Base-by-base conservation (phyloP, 92 coral and sea anemone genomes). In the Bergia puertoricense region DNA sequence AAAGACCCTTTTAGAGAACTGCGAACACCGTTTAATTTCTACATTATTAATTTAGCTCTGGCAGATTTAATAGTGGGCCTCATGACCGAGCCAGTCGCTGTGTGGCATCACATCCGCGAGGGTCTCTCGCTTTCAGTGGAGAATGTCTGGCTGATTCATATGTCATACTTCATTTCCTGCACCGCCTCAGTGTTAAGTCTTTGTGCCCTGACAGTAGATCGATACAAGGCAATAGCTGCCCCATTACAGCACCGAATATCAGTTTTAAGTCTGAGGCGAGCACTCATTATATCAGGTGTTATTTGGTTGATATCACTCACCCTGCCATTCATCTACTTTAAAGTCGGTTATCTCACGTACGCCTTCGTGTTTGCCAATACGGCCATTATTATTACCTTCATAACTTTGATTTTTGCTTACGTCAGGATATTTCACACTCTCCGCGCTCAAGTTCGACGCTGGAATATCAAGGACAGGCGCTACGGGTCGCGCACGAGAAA, bases 301-400 rank as follows among this genome's bases (percentile, higher is more conserved):
- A 94, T 94, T 38, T 96, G 98, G 98, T 66, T 89, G 39, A 56
- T 91, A 43, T 86, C 98, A 48, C 54, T 82, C 15, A 79, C 86
- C 16, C 57, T 96, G 57, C 96, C 98, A 30, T 91, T 91, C 65
- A 76, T 92, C 36, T 96, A 96, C 88, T 86, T 96, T 51, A 72
- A 84, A 54, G 94, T 96, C 36, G 98, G 97, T 16, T 92, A 88
- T 86, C 79, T 94, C 23, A 81, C 74, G 23, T 96, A 92, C 71
- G 83, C 96, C 30, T 93, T 96, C 79, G 92, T 96, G 39, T 96
- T 96, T 80, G 96, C 97, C 23, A 96, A 96, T 88, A 94, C 98
- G 41, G 92, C 97, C 57, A 89, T 96, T 7, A 86, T 80, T 37
- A 72, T 91, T 50, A 93, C 96, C 30, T 67, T 90, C 11, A 9